Conservation (phyloP, 1,140 invertebrate species). For the Drosophila murphyi region DNA sequence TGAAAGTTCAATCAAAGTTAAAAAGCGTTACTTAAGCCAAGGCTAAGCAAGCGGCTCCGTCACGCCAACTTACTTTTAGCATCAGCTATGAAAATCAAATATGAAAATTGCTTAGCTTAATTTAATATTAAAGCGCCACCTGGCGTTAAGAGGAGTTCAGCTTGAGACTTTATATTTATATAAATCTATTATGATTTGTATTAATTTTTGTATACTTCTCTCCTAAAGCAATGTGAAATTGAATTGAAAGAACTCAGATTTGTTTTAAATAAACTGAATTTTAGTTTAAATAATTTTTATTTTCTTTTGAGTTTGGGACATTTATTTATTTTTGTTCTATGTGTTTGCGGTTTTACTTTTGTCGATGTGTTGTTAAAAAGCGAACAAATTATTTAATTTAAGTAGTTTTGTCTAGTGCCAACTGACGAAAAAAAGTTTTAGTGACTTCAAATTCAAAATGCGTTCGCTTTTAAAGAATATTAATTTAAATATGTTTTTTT, state of each 20-base stretch:
- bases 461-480: neutral
- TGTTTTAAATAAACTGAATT: no score
- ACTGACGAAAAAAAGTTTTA: no score
- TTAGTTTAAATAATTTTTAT: no score
- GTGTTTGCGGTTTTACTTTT: no score
- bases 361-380: no score
- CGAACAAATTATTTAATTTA: no score
- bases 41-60: slow-evolving; percentile 50
- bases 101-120: slow-evolving; percentile 33
- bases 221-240: no score
- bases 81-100: neutral
- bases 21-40: slow-evolving; percentile 72
- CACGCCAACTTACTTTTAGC: slow-evolving; percentile 29
- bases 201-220: no score
- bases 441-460: no score
- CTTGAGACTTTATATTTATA: neutral
- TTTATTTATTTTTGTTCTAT: neutral
- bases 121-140: slow-evolving; percentile 32
- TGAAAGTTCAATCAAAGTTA: slow-evolving; percentile 81
- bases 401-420: no score
- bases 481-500: neutral
- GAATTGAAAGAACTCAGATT: no score
- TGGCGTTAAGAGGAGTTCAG: slow-evolving; percentile 2
- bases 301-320: neutral
- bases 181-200: neutral